Evolutionary conservation across 2,797 vertebrate species (phyloP), one percentile per base, ranked within the genome.

Genomic region (Enteromius thamalakanensis): DNA sequence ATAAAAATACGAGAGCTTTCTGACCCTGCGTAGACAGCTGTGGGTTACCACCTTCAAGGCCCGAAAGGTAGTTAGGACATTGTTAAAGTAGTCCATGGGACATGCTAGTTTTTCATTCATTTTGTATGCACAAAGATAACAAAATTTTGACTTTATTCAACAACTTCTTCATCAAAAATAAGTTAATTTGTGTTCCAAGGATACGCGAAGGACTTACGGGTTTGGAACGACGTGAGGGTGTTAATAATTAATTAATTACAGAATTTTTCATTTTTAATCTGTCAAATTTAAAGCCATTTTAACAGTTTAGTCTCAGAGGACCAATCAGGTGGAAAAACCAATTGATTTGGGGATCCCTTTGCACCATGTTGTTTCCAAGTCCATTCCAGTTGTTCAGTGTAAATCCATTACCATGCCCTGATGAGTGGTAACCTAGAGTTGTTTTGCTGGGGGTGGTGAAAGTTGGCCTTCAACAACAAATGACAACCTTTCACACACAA

Each of bases 401-500:
- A 92, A 92, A 87, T 89, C 82, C 55, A 87, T 90, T 92, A 89
- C 89, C 87, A 88, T 90, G 88, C 86, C 84, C 86, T 92, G 90
- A 94, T 93, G 91, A 93, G 91, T 87, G 86, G 85, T 90, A 90
- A 92, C 92, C 87, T 64, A 82, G 86, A 93, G 90, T 90, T 92
- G 93, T 93, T 90, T 93, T 91, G 90, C 80, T 75, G 87, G 90
- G 81, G 89, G 69, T 91, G 87, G 92, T 91, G 91, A 91, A 85
- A 8, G 86, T 45, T 84, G 92, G 90, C 90, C 92, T 93, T 89
- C 90, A 92, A 91, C 89, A 91, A 92, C 90, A 94, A 93, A 93
- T 92, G 87, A 91, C 90, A 93, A 89, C 92, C 89, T 29, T 76
- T 67, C 77, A 42, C 64, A 85, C 83, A 40, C 65, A 62, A 45